Evolutionary conservation across 2,797 vertebrate species (phyloP).

Genomic region (Toxotes lorentzi): DNA sequence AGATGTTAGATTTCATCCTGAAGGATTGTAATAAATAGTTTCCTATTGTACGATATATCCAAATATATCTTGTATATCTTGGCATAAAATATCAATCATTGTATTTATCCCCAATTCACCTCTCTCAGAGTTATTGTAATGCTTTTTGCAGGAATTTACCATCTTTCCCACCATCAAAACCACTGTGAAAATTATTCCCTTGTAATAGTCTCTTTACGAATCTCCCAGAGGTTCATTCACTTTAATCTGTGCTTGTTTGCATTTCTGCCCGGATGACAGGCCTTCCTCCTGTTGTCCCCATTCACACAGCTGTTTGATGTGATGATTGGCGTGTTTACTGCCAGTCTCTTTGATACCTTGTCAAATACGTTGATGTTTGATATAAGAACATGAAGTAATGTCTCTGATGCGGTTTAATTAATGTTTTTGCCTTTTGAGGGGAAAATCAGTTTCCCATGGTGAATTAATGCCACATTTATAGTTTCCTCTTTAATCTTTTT

Average conservation of each 20-base stretch:
- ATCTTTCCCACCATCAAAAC: conserved; percentile 18
- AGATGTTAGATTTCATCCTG: neutral
- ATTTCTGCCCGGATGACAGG: conserved; percentile 33
- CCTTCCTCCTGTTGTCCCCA: conserved; percentile 22
- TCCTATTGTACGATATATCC: neutral
- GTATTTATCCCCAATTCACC: neutral
- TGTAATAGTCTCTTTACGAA: conserved; percentile 16
- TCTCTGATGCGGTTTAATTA: conserved; percentile 7
- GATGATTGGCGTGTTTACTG: conserved; percentile 47
- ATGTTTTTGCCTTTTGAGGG: conserved; percentile 19
- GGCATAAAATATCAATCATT: neutral
- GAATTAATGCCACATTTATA: neutral
- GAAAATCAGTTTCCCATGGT: conserved; percentile 1
- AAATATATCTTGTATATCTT: neutral
- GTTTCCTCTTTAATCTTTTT: conserved; percentile 9
- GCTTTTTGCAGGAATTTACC: neutral
- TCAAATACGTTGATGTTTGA: conserved; percentile 18
- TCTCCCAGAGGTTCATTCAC: conserved; percentile 31
- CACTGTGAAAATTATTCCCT: neutral
- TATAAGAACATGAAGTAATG: neutral
- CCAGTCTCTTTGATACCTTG: conserved; percentile 47
- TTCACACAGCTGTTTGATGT: conserved; percentile 53
- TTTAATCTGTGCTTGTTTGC: conserved; percentile 38
- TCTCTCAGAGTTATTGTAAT: neutral
- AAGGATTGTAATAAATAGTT: neutral